Evolutionary conservation across 2,888 invertebrate species (phyloP).

Genomic region (Hedya salicella): DNA sequence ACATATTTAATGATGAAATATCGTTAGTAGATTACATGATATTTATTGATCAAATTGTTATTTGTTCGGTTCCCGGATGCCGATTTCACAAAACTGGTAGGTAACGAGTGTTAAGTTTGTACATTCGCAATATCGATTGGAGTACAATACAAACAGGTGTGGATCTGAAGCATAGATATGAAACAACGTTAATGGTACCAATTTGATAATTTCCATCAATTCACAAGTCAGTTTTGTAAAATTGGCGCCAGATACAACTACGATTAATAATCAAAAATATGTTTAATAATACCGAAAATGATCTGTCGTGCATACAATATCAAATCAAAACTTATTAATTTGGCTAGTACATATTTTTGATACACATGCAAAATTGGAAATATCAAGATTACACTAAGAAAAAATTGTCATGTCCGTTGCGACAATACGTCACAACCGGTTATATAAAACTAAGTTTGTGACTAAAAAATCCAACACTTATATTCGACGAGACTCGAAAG

Average conservation of each 20-base stretch:
- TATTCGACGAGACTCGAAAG: not conserved
- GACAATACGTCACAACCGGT: constrained; percentile 6
- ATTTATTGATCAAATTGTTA: too few relatives aligned
- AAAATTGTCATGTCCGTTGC: not conserved
- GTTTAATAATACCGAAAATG: constrained; percentile 45
- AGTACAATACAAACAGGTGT: too few relatives aligned
- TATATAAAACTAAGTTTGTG: constrained; percentile 21
- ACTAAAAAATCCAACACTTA: constrained; percentile 6
- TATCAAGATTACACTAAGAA: not conserved
- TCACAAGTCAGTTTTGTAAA: not conserved
- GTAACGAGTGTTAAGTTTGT: too few relatives aligned
- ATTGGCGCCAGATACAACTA: not conserved
- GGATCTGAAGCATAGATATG: too few relatives aligned
- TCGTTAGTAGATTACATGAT: too few relatives aligned
- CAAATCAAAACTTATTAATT: constrained; percentile 8
- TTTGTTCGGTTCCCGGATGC: too few relatives aligned
- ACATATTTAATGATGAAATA: too few relatives aligned
- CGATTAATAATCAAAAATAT: constrained; percentile 24
- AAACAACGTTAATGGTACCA: too few relatives aligned
- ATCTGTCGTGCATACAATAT: constrained; percentile 23
- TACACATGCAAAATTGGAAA: not conserved
- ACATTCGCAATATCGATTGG: too few relatives aligned
- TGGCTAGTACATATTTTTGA: constrained; percentile 1
- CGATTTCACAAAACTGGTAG: too few relatives aligned
- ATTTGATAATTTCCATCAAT: too few relatives aligned